phyloP scores from a whole-genome alignment of 37 sponge, comb jelly and placozoan species.

The Chondrosia reniformis region DNA sequence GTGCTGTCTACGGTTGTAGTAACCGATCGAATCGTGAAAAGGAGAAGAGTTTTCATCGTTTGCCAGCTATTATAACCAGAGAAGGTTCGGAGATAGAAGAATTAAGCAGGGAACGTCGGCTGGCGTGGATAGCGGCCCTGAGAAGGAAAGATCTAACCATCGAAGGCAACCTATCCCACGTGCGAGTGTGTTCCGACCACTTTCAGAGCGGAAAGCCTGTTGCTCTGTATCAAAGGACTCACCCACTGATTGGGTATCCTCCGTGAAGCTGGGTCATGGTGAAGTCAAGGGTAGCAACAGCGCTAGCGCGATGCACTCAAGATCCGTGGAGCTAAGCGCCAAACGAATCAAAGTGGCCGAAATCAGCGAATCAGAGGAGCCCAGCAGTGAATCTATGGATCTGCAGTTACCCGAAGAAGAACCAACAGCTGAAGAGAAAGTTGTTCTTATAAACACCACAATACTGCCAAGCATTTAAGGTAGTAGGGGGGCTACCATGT shows the following conservation, averaged over 20 bases:
- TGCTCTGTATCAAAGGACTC: background rate
- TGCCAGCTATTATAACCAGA: background rate
- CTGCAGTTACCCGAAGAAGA: too few relatives aligned
- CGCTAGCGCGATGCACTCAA: background rate
- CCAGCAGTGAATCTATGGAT: too few relatives aligned
- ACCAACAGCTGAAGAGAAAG: too few relatives aligned
- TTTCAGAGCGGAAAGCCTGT: slow-evolving; percentile 23
- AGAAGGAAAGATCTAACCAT: background rate
- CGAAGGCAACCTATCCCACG: background rate
- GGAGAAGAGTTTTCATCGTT: background rate
- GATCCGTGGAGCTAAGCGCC: background rate
- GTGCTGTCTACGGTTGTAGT: too few relatives aligned
- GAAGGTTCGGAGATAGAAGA: background rate
- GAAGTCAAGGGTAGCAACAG: background rate
- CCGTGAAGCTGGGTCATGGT: background rate
- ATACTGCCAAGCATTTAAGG: slow-evolving; percentile 13
- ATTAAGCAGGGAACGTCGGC: background rate
- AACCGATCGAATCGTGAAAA: background rate
- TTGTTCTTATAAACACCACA: slow-evolving; percentile 7
- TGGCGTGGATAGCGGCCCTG: background rate
- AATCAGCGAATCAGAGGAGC: too few relatives aligned
- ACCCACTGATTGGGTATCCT: slow-evolving; percentile 29
- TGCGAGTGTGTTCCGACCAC: slow-evolving; percentile 15
- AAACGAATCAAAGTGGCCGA: background rate
- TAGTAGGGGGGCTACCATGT: too few relatives aligned